These are phyloP conservation scores for Anorthoa munda DNA, from an alignment of 2,888 invertebrate genomes.

Conservation along the genomic window DNA sequence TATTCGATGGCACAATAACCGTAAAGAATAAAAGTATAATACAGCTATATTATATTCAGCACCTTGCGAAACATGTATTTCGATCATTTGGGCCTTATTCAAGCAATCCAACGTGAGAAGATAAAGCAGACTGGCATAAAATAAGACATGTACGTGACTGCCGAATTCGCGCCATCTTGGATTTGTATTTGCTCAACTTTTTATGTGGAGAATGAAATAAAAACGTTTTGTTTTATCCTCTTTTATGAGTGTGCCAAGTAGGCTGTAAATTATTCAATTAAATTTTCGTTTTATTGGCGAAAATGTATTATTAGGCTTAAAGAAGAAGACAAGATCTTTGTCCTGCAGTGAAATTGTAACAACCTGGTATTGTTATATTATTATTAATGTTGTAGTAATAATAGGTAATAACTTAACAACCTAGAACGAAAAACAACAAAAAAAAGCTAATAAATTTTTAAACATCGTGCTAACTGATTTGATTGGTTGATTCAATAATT, in stretches of 20 bases:
- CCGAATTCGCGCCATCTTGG: slow-evolving; percentile 34
- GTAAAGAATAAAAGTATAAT: slow-evolving; percentile 37
- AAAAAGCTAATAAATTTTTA: no score
- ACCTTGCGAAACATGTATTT: slow-evolving; percentile 45
- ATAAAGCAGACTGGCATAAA: slow-evolving; percentile 62
- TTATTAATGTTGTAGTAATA: no score
- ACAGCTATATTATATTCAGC: slow-evolving; percentile 21
- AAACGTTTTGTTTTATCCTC: slow-evolving; percentile 44
- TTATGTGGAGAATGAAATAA: slow-evolving; percentile 54
- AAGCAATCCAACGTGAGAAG: slow-evolving; percentile 53
- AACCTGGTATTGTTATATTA: no score
- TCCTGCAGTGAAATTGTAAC: no score
- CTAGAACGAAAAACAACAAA: no score
- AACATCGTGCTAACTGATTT: no score
- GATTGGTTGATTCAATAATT: no score
- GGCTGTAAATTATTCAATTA: slow-evolving; percentile 27
- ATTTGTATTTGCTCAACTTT: slow-evolving; percentile 60
- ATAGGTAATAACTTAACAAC: no score
- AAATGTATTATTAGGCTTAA: not conserved
- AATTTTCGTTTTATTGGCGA: not conserved
- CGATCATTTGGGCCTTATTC: slow-evolving; percentile 54
- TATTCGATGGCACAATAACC: slow-evolving; percentile 28
- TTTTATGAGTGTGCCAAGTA: slow-evolving; percentile 32
- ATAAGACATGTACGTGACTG: slow-evolving; percentile 63
- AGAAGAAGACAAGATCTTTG: no score